Conservation (phyloP, 1,140 invertebrate species). For the Ostrea denselamellosa region DNA sequence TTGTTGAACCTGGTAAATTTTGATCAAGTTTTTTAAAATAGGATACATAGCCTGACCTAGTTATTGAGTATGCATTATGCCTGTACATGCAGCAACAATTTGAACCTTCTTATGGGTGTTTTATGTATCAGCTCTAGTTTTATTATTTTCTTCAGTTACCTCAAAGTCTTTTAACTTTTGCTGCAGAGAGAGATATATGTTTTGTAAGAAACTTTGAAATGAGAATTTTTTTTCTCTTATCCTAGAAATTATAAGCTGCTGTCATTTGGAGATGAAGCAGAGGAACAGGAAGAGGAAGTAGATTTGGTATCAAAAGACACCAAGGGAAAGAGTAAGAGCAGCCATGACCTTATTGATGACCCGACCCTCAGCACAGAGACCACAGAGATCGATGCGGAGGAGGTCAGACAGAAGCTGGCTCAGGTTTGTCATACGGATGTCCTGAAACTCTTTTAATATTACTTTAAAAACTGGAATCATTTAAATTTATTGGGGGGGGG, state of each 20-base stretch:
- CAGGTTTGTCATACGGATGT: slow-evolving; percentile 26
- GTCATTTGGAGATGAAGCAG: slow-evolving; percentile 98
- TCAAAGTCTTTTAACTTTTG: too few species aligned
- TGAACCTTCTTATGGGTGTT: too few species aligned
- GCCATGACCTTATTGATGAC: slow-evolving; percentile 94
- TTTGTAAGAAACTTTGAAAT: background rate
- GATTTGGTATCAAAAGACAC: slow-evolving; percentile 75
- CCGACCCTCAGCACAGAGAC: slow-evolving; percentile 87
- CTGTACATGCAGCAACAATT: too few species aligned
- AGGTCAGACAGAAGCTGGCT: slow-evolving; percentile 20
- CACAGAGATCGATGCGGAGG: slow-evolving; percentile 63
- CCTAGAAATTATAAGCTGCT: slow-evolving; percentile 95
- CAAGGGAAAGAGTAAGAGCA: slow-evolving; percentile 87
- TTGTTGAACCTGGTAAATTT: too few species aligned
- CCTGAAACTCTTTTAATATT: too few species aligned
- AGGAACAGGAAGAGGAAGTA: slow-evolving; percentile 91
- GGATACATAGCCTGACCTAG: too few species aligned
- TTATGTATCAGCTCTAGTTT: too few species aligned
- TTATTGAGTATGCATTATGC: too few species aligned
- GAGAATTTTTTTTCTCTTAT: background rate
- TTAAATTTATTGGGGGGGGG: too few species aligned
- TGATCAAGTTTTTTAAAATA: too few species aligned
- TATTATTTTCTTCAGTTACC: too few species aligned
- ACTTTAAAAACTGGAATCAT: too few species aligned
- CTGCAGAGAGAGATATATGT: background rate